Base-by-base conservation (phyloP, 2,113 vertebrate species). In the Alligator mississippiensis region DNA sequence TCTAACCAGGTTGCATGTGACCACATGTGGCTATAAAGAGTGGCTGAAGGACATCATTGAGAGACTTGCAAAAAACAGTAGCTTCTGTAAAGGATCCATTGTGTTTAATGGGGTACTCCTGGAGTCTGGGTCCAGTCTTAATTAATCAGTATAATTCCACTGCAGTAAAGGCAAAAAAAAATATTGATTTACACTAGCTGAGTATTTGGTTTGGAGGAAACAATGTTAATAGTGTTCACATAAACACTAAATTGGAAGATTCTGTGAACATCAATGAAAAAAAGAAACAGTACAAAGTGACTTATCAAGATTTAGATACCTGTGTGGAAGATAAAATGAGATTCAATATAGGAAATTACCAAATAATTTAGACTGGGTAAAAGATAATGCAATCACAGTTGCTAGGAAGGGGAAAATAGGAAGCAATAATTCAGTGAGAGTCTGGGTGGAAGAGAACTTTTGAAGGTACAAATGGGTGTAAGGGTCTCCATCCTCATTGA, bases 211-310 rank as follows among this genome's bases (percentile, higher is more conserved):
- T 34, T 90, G 60, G 22, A 30, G 16, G 17, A 81, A 93, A 80
- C 9, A 57, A 57, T 22, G 27, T 5, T 90, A 80, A 92, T 85
- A 77, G 93, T 92, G 76, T 79, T 25, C 68, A 30, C 6, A 78
- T 57, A 18, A 47, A 83, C 25, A 78, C 90, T 88, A 80, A 78
- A 88, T 66, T 25, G 7, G 27, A 27, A 87, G 91, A 90, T 76
- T 1, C 1, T 86, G 25, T 21, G 34, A 90, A 88, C 1, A 2
- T 55, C 72, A 80, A 3, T 66, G 61, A 90, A 34, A 76, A 87
- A 60, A 87, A 90, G 72, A 94, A 88, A 86, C 66, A 90, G 88
- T 61, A 94, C 72, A 25, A 89, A 75, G 14, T 62, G 77, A 19
- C 17, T 4, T 84, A 80, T 77, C 78, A 38, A 75, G 62, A 70